These are phyloP conservation scores for Pachyrhynchus sulphureomaculatus DNA, from an alignment of 1,140 invertebrate species.

Conservation along the genomic window DNA sequence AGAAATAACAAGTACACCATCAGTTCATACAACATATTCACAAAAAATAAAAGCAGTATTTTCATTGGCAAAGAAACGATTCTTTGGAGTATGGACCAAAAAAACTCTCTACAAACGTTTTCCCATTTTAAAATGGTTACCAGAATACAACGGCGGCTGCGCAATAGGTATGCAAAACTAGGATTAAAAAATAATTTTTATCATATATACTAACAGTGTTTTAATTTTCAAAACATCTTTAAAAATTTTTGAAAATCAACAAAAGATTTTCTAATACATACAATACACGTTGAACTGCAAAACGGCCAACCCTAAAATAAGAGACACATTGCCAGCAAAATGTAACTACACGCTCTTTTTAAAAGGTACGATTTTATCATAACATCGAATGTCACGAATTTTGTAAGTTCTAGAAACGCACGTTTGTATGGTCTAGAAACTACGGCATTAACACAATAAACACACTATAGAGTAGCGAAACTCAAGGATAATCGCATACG, in stretches of 20 bases:
- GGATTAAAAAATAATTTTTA: no score
- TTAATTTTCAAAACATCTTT: no score
- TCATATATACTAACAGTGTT: no score
- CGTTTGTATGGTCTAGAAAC: no score
- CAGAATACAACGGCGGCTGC: constrained; percentile 66
- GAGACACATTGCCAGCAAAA: not conserved
- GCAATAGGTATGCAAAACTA: constrained; percentile 45
- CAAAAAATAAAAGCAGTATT: constrained; percentile 38
- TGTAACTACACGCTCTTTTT: no score
- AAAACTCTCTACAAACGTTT: constrained; percentile 70
- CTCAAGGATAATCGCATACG: no score
- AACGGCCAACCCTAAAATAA: no score
- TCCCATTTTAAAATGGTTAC: constrained; percentile 73
- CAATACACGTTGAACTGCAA: not conserved
- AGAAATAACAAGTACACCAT: constrained; percentile 37
- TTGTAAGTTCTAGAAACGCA: no score
- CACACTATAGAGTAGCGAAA: no score
- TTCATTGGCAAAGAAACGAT: constrained; percentile 40
- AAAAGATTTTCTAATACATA: not conserved
- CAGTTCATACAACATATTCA: constrained; percentile 14
- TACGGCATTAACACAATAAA: no score
- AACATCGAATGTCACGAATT: no score
- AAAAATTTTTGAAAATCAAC: not conserved
- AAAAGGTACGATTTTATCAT: no score
- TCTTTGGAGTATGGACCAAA: constrained; percentile 55